Base-by-base conservation (phyloP, 2,797 vertebrate species). In the Galaxias olidus region DNA sequence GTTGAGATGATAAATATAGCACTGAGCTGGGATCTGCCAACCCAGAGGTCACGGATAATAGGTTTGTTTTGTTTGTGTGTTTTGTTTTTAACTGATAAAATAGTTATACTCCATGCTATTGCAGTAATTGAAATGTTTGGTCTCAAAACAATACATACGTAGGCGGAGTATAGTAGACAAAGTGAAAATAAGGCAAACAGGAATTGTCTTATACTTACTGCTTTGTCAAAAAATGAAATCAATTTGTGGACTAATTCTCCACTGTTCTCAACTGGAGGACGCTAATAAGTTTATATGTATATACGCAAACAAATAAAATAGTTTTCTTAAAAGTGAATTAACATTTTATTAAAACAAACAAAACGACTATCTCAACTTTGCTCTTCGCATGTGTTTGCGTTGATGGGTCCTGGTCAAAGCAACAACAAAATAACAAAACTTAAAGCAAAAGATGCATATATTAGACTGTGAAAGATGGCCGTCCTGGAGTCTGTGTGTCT, bases 1-100 rank as follows among this genome's bases (percentile, higher is more conserved):
- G 87, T 87, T 89, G 87, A 89, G 89, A 85, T 83, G 84, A 88
- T 87, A 89, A 87, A 90, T 89, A 91, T 90, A 90, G 88, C 89
- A 82, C 20, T 71, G 74, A 74, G 80, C 85, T 85, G 80, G 80
- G 86, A 89, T 87, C 88, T 88, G 71, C 73, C 68, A 74, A 71
- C 72, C 65, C 71, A 89, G 87, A 89, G 89, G 87, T 90, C 88
- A 87, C 80, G 74, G 78, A 85, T 82, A 88, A 84, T 88, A 64
- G 78, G 48, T 3, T 51, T 61, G n/a, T n/a, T n/a, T n/a, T n/a
- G n/a, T n/a, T n/a, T n/a, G n/a, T n/a, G n/a, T n/a, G n/a, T n/a
- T n/a, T n/a, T n/a, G n/a, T 68, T 78, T 60, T 54, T 63, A 78
- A 54, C 68, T 73, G 80, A 87, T 86, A 86, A 87, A 82, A 78